phyloP scores from a whole-genome alignment of 2,797 vertebrate genomes.

The Clarias platycephalus region DNA sequence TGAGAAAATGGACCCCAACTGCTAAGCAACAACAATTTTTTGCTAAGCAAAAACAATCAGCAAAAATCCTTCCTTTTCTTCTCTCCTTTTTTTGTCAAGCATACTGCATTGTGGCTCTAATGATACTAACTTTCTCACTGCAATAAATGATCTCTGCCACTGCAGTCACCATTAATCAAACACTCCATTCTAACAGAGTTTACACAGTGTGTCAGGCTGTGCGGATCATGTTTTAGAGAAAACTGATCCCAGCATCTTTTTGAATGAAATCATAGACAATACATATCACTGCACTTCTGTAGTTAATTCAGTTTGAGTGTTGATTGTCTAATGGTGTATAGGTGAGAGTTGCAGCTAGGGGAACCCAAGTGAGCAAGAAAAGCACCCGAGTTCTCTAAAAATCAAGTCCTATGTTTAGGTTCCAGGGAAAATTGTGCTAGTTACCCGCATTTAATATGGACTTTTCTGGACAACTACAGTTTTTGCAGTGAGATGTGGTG shows the following conservation, averaged over 20 bases:
- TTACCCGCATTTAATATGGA: background rate
- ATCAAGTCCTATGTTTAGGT: background rate
- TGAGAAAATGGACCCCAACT: conserved; percentile 49
- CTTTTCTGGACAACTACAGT: background rate
- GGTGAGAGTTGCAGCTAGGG: background rate
- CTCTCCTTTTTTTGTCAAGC: background rate
- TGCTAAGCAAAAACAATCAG: conserved; percentile 14
- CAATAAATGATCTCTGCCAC: conserved; percentile 24
- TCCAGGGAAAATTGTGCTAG: background rate
- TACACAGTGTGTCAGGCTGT: background rate
- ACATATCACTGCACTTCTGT: background rate
- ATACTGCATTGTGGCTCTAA: conserved; percentile 29
- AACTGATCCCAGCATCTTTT: background rate
- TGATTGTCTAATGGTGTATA: background rate
- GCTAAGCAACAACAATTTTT: conserved; percentile 12
- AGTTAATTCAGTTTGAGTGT: background rate
- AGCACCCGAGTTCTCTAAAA: background rate
- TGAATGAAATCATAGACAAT: background rate
- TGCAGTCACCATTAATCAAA: conserved; percentile 18
- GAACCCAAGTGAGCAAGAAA: background rate
- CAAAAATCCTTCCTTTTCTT: conserved; percentile 24
- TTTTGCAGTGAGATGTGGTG: no score
- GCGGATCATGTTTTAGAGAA: conserved; percentile 8
- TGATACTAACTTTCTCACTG: conserved; percentile 35
- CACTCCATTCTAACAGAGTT: conserved; percentile 4